phyloP scores from a whole-genome alignment of 2,888 invertebrate genomes.

The Pristionchus mayeri region DNA sequence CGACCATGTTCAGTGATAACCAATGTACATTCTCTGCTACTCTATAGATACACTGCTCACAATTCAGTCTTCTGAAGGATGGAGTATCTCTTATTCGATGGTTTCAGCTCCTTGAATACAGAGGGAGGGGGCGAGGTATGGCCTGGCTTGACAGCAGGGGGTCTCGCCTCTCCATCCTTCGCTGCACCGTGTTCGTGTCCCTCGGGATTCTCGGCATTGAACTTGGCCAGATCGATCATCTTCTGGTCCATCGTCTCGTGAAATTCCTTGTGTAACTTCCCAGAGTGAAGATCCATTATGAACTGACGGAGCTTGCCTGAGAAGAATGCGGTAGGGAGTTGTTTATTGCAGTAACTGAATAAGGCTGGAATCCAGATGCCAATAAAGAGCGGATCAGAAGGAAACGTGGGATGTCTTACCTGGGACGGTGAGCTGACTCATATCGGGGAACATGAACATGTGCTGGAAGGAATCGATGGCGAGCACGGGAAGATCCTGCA shows the following conservation, averaged over 20 bases:
- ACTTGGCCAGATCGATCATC: conserved; percentile 72
- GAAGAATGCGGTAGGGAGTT: neutral
- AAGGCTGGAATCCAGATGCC: too few relatives aligned
- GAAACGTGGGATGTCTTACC: conserved; percentile 60
- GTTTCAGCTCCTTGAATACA: conserved; percentile 94
- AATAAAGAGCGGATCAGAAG: too few relatives aligned
- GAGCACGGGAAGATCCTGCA: conserved; percentile 89
- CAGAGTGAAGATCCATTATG: conserved; percentile 92
- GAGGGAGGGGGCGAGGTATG: conserved; percentile 80
- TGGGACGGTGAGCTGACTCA: conserved; percentile 79
- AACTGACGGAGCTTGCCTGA: conserved; percentile 77
- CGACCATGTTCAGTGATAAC: neutral
- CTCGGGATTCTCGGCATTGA: conserved; percentile 62
- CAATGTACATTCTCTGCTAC: conserved; percentile 12
- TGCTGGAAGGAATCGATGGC: conserved; percentile 99
- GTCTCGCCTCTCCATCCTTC: conserved; percentile 50
- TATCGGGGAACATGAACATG: conserved; percentile 95
- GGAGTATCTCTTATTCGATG: conserved; percentile 96
- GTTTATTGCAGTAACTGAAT: too few relatives aligned
- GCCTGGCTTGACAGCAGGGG: conserved; percentile 85
- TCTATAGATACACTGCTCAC: conserved; percentile 50
- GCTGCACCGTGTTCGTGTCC: conserved; percentile 48
- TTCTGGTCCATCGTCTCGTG: conserved; percentile 92
- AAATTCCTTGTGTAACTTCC: conserved; percentile 94
- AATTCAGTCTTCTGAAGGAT: conserved; percentile 81